Evolutionary conservation across 2,888 invertebrate species (phyloP), one percentile per base, ranked within the genome.

Genomic region (Formica aserva): DNA sequence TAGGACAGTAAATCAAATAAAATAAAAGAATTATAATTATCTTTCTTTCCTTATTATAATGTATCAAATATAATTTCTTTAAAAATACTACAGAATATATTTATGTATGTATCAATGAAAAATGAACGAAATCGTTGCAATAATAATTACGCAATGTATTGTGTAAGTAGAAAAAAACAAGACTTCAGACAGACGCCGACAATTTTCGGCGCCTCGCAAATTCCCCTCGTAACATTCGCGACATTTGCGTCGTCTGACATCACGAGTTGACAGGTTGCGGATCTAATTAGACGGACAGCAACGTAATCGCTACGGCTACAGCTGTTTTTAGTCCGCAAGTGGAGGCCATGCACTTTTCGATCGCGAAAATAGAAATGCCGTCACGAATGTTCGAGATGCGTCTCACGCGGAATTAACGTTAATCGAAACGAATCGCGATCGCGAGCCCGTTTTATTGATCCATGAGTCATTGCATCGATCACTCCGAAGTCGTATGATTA

Each of bases 401-500:
- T n/a, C 71, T 22, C 57, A 9, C 57, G 41, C 57, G 18, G 45
- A 60, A 60, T 78, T 71, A 71, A 78, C 22, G 26, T 32, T 72
- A 72, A 78, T 78, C 60, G 26, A 78, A 60, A 32, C 13, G 60
- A 32, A 32, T 18, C 52, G n/a, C 67, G 15, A 9, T 18, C 45
- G 26, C 41, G 13, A 18, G 1, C 18, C 41, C 78, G 22, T 71
- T 83, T 86, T 87, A 89, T 83, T 87, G 65, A 1, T 69, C 83
- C 83, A 83, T 89, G 88, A 89, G 90, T 90, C 89, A 89, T 66
- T 63, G 65, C 35, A 66, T 81, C 85, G 83, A 89, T 65, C 6
- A 48, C 45, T 71, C 86, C 88, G 55, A 82, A 85, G 83, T n/a
- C n/a, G 82, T 82, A 88, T 83, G 71, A 4, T 11, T 87, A 83